Evolutionary conservation across 2,888 invertebrate genomes (phyloP).

Genomic region (Thysanoteuthis rhombus): DNA sequence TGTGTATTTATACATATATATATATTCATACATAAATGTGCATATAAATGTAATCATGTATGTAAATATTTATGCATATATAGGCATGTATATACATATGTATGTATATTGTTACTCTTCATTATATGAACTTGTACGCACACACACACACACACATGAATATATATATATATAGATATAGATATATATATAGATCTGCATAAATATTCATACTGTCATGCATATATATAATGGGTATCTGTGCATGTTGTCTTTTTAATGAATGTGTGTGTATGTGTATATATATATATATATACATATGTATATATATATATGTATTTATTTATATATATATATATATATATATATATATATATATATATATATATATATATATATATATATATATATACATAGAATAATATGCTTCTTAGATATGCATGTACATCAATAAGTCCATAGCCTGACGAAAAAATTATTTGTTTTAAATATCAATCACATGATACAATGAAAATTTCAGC

Average conservation of each 20-base stretch:
- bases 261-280: not conserved
- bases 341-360: not conserved
- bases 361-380: not conserved
- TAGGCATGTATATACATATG: not conserved
- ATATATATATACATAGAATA: too few species aligned
- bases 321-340: not conserved
- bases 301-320: not conserved
- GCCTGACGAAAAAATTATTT: too few species aligned
- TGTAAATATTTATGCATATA: not conserved
- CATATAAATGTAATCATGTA: not conserved
- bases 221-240: not conserved
- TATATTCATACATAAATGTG: not conserved
- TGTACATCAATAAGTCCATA: too few species aligned
- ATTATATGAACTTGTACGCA: not conserved
- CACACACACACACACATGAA: not conserved
- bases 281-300: not conserved
- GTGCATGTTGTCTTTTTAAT: not conserved
- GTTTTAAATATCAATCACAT: too few species aligned
- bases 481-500: too few species aligned
- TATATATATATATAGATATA: not conserved
- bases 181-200: not conserved
- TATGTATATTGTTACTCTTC: too few species aligned
- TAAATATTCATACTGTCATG: not conserved
- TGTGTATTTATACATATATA: not conserved
- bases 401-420: too few species aligned